Evolutionary conservation across 2,888 invertebrate species (phyloP).

Genomic region (Strigamia maritima): DNA sequence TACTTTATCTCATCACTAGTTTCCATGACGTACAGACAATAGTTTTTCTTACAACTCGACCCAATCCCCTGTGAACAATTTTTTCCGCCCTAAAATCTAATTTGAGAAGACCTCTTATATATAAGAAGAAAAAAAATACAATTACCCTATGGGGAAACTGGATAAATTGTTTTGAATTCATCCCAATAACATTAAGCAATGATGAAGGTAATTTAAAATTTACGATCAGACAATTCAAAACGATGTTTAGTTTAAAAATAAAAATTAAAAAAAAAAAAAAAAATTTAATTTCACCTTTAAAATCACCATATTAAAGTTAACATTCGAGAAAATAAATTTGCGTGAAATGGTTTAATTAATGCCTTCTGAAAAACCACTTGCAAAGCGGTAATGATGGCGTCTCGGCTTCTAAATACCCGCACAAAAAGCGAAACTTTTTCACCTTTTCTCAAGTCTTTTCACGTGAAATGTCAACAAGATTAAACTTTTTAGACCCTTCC

Average conservation of each 20-base stretch:
- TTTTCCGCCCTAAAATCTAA: slow-evolving; percentile 15
- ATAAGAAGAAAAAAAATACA: not conserved
- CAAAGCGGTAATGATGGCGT: not conserved
- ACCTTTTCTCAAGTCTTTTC: slow-evolving; percentile 13
- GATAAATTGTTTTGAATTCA: not conserved
- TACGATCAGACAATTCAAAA: not conserved
- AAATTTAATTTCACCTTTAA: not conserved
- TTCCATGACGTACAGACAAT: not conserved
- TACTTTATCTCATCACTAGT: slow-evolving; percentile 19
- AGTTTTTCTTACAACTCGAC: not conserved
- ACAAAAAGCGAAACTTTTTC: slow-evolving; percentile 21
- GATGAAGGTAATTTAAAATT: not conserved
- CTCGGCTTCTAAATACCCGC: not conserved
- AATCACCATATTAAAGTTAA: not conserved
- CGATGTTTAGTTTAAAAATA: not conserved
- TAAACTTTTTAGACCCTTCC: slow-evolving; percentile 28
- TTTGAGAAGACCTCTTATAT: slow-evolving; percentile 6
- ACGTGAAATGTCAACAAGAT: slow-evolving; percentile 31
- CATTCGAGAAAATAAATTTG: not conserved
- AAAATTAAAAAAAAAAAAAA: not conserved
- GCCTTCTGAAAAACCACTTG: not conserved
- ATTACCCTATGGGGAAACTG: not conserved
- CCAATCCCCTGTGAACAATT: not conserved
- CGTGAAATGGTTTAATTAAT: not conserved
- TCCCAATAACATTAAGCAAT: not conserved